Conservation (phyloP, 2,797 vertebrate genomes). For the Amazona ochrocephala region DNA sequence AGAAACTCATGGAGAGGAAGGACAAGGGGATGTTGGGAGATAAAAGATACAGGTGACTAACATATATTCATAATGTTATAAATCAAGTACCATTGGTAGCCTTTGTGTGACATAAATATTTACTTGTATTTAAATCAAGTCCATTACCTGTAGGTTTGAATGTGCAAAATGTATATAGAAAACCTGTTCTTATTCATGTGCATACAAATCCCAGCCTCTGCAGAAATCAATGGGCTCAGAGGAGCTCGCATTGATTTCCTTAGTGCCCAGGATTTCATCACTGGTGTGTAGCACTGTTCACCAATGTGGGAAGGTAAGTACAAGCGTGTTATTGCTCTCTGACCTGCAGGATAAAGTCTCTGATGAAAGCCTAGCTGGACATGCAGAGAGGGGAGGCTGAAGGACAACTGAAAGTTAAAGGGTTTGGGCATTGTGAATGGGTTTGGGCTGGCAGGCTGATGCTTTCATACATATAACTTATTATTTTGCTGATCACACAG, state of each 20-base stretch:
- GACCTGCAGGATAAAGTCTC: not conserved
- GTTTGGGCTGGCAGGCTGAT: not conserved
- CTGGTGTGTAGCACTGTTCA: not conserved
- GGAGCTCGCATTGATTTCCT: conserved; percentile 13
- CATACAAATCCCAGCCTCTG: conserved; percentile 43
- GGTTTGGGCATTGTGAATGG: not conserved
- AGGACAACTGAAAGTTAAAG: not conserved
- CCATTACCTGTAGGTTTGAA: not conserved
- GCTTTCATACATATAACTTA: not conserved
- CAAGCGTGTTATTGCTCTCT: not conserved
- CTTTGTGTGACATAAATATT: not conserved
- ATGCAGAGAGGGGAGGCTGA: not conserved
- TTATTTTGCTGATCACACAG: not conserved
- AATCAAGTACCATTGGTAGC: not conserved
- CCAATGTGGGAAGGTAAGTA: not conserved
- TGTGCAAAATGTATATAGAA: not conserved
- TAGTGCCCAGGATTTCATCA: conserved; percentile 16
- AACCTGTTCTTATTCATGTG: conserved; percentile 50
- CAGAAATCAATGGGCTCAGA: not conserved
- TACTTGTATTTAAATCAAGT: not conserved
- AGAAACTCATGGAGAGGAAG: not conserved
- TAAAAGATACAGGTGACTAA: not conserved
- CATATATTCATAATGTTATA: not conserved
- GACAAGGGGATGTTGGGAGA: not conserved
- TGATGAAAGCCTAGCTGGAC: not conserved